These are phyloP conservation scores for Psylliodes chrysocephalus DNA, from an alignment of 2,888 invertebrate species.

Conservation along the genomic window DNA sequence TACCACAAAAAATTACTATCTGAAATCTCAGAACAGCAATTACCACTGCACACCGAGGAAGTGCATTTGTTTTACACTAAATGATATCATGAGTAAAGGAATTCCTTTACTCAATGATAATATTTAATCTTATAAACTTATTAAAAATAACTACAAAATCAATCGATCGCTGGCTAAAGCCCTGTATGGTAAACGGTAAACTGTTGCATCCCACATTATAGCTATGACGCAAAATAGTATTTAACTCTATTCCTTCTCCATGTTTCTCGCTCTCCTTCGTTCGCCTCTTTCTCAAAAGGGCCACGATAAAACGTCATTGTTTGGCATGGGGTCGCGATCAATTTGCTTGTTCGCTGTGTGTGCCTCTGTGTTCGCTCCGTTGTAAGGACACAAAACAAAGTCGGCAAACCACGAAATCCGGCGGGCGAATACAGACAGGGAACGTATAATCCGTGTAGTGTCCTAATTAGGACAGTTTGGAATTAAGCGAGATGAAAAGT, in stretches of 20 bases:
- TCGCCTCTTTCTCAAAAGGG: conserved; percentile 21
- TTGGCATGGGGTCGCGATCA: conserved; percentile 23
- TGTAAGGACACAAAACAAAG: conserved; percentile 15
- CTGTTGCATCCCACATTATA: background rate
- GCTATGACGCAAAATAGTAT: background rate
- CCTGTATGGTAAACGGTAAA: too few species aligned
- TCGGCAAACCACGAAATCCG: conserved; percentile 20
- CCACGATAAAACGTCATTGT: conserved; percentile 32
- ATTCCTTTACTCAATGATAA: too few species aligned
- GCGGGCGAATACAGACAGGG: background rate
- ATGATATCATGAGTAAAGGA: too few species aligned
- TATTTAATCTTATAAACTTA: too few species aligned
- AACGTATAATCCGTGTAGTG: conserved; percentile 11
- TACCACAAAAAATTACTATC: too few species aligned
- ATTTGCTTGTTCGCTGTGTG: conserved; percentile 12
- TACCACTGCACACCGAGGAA: too few species aligned
- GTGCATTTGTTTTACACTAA: too few species aligned
- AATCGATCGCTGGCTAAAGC: too few species aligned
- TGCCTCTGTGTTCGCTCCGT: background rate
- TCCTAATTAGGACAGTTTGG: conserved; percentile 12
- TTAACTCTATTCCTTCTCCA: conserved; percentile 1
- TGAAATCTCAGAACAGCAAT: too few species aligned
- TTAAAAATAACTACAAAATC: too few species aligned
- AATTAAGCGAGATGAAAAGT: conserved; percentile 11
- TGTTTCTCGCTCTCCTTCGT: conserved; percentile 8